Base-by-base conservation (phyloP, 2,113 vertebrate species). In the Ciconia boyciana region DNA sequence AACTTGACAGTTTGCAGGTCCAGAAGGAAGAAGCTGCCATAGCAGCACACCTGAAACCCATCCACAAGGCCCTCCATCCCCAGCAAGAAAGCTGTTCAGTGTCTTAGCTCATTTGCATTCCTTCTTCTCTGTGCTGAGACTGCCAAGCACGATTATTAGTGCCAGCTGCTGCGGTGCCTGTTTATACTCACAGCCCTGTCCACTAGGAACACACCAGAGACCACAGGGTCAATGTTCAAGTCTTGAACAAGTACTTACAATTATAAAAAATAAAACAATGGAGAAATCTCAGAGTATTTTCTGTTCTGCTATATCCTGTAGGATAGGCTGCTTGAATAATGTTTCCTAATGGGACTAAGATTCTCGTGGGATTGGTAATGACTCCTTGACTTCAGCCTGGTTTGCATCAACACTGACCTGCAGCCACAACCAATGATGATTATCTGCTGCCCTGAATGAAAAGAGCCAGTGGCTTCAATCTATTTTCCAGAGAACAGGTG, bases 41-140 rank as follows among this genome's bases (percentile, higher is more conserved):
- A 62, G 44, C 57, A 91, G 91, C 87, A 86, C 87, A 90, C 84
- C 70, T 94, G 93, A 96, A 91, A 91, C 32, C 31, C 52, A 85
- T 79, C 70, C 78, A n/a, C 0, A 1, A 91, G 43, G 43, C 1
- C 0, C 58, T 71, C 44, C 26, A 36, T 77, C 51, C 66, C 39
- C 70, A 54, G 46, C 0, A 0, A 88, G 84, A 83, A 72, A 54
- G 81, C 78, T 85, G 52, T n/a, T 89, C 66, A 79, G 66, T 36
- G 32, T 88, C 81, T 94, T 26, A 57, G 49, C 66, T 91, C 58
- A 46, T 57, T 39, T 11, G 2, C 62, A 62, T 80, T 86, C 66
- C 79, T 66, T 11, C 64, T 82, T 36, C 65, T 60, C 61, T 55
- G 70, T 69, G 68, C 57, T 0, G 0, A 65, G 46, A 18, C 62